These are phyloP conservation scores for Ectemnius lituratus DNA, from an alignment of 2,888 invertebrate species.

Conservation along the genomic window DNA sequence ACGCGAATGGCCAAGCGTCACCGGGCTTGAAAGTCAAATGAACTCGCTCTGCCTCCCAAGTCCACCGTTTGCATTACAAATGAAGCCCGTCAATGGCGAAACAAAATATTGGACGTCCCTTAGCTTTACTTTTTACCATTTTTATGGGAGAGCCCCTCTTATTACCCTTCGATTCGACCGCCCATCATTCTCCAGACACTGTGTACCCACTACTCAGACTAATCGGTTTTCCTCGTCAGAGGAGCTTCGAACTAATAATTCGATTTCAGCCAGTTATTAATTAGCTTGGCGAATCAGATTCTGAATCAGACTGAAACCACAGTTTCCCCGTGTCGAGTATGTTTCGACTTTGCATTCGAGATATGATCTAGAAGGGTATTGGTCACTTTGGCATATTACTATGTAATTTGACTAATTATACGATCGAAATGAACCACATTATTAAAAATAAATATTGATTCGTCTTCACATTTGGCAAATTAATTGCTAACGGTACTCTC, in stretches of 20 bases:
- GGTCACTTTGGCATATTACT: no score
- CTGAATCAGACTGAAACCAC: slow-evolving; percentile 10
- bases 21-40: background rate
- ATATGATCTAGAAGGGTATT: no score
- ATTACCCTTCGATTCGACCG: no score
- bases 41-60: background rate
- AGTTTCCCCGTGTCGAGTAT: slow-evolving; percentile 15
- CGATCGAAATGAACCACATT: no score
- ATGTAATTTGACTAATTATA: no score
- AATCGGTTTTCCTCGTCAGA: slow-evolving; percentile 2
- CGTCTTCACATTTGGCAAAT: no score
- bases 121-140: no score
- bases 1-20: background rate
- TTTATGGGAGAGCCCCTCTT: no score
- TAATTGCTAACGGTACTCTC: no score
- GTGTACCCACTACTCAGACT: background rate
- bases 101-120: slow-evolving; percentile 7
- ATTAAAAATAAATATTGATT: no score
- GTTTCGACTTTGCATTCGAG: no score
- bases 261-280: slow-evolving; percentile 16
- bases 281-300: slow-evolving; percentile 4
- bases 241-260: background rate
- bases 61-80: background rate
- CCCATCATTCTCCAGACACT: background rate
- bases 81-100: background rate